These are phyloP conservation scores for Callosobruchus maculatus DNA, from an alignment of 2,888 invertebrate genomes.

Conservation along the genomic window DNA sequence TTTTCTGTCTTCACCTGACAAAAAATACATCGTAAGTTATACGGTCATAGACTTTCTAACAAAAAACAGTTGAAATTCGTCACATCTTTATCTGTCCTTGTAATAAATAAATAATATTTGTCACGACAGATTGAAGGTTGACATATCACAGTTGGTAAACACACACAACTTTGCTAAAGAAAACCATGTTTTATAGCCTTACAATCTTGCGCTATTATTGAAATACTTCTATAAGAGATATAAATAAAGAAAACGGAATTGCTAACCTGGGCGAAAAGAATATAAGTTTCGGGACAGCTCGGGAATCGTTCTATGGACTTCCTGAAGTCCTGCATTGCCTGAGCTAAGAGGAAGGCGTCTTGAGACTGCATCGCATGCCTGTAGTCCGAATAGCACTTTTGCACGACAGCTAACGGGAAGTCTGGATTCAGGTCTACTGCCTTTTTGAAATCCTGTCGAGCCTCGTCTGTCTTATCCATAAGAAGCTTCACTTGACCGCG, in stretches of 20 bases:
- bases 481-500: slow-evolving; percentile 84
- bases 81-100: too few species aligned
- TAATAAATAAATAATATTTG: too few species aligned
- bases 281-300: slow-evolving; percentile 80
- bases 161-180: too few species aligned
- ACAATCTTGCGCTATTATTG: too few species aligned
- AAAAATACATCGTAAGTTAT: neutral
- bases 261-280: slow-evolving; percentile 65
- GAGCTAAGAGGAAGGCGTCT: slow-evolving; percentile 56
- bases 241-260: neutral
- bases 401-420: slow-evolving; percentile 82
- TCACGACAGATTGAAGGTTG: too few species aligned
- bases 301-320: slow-evolving; percentile 76
- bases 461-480: slow-evolving; percentile 76
- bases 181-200: too few species aligned
- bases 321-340: slow-evolving; percentile 71
- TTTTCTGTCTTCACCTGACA: slow-evolving; percentile 83
- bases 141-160: too few species aligned
- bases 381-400: slow-evolving; percentile 88
- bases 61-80: too few species aligned
- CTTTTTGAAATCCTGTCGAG: slow-evolving; percentile 77
- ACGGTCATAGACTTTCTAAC: too few species aligned
- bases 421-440: slow-evolving; percentile 78
- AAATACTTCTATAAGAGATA: too few species aligned
- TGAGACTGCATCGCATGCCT: slow-evolving; percentile 44